Percentiles rank a stretch among this genome's conserved stretches.
phyloP scores from a whole-genome alignment of 2,113 vertebrate species.

The Carlito syrichta region DNA sequence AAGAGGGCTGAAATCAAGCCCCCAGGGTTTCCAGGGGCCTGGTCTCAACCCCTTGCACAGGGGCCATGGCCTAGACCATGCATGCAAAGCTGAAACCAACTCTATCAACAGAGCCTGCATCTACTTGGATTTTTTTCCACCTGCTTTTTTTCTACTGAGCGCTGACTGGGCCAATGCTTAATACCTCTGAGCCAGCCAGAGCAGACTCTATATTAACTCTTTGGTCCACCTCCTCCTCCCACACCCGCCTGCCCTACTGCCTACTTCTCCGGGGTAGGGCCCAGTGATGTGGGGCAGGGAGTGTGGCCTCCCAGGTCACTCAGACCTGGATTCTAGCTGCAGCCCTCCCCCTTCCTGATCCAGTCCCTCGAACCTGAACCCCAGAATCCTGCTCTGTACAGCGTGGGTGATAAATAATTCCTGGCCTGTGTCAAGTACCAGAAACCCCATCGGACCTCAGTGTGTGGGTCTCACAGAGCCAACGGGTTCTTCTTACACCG shows the following conservation, averaged over 20 bases:
- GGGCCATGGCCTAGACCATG: background rate
- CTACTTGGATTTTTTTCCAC: background rate
- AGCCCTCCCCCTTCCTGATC: too few relatives aligned
- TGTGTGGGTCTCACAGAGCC: background rate
- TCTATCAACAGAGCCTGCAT: background rate
- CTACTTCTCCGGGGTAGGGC: background rate
- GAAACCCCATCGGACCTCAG: background rate
- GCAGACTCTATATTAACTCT: background rate
- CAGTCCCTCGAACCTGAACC: background rate
- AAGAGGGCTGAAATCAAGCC: background rate
- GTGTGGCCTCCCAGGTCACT: background rate
- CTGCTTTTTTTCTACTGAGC: slow-evolving; percentile 22
- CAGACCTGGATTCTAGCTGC: background rate
- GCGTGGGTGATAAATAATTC: background rate
- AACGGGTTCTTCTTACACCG: background rate
- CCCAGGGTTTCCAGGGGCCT: too few relatives aligned
- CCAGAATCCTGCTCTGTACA: background rate
- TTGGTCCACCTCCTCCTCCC: background rate
- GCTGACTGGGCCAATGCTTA: background rate
- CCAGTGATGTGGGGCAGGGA: background rate
- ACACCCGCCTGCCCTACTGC: background rate
- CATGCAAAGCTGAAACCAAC: background rate
- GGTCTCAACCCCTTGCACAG: background rate
- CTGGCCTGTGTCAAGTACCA: background rate
- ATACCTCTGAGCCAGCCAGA: background rate